phyloP scores from a whole-genome alignment of 64 coral and sea anemone genomes.

The Platygyra sinensis region DNA sequence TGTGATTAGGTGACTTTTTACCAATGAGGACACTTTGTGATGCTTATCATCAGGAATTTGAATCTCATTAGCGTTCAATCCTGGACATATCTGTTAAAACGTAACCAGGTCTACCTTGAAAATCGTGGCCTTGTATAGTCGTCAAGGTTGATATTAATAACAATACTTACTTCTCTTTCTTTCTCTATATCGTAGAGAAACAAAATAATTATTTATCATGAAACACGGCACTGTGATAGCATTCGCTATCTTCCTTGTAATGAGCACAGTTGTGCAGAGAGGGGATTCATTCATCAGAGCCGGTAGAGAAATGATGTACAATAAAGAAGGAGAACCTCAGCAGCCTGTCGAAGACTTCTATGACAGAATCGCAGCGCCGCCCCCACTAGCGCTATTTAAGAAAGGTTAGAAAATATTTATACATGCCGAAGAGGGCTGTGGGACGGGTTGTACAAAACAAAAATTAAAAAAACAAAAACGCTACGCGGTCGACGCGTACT shows the following conservation, averaged over 20 bases:
- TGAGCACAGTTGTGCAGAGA: not conserved
- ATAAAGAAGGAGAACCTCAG: not conserved
- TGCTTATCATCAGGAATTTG: too few species aligned
- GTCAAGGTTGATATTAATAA: too few species aligned
- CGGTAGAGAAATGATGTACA: constrained; percentile 4
- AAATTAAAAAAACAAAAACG: not conserved
- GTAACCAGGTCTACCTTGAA: too few species aligned
- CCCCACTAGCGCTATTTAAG: not conserved
- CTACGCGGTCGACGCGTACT: not conserved
- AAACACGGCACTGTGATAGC: not conserved
- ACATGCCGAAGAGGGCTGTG: not conserved
- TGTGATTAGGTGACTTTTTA: too few species aligned
- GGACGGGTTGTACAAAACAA: not conserved
- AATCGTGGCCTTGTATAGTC: too few species aligned
- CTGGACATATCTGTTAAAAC: too few species aligned
- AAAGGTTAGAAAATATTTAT: not conserved
- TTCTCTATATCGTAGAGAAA: not conserved
- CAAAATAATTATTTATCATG: constrained; percentile 6
- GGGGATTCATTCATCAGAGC: not conserved
- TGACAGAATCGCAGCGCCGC: not conserved
- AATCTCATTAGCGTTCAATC: too few species aligned
- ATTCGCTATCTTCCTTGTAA: not conserved
- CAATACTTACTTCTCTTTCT: too few species aligned
- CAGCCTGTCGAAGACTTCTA: not conserved
- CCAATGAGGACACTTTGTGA: too few species aligned